Evolutionary conservation across 2,888 invertebrate species (phyloP), one percentile per base, ranked within the genome.

Genomic region (Neoitamus cyanurus): DNA sequence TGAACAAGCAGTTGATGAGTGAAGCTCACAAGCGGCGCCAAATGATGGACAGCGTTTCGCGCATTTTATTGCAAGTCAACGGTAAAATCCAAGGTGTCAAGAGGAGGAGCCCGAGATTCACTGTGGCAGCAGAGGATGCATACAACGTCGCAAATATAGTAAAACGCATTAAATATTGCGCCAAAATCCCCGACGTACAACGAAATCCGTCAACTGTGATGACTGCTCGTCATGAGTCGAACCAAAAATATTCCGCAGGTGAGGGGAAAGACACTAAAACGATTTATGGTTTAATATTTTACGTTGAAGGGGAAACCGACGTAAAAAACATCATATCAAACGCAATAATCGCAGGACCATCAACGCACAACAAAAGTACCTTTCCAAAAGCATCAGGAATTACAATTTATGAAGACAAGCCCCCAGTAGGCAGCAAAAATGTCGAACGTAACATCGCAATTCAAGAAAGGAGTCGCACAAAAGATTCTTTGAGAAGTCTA

Each of bases 331-430:
- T 31, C 15, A 72, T 15, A 73, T 73, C 73, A 34, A 37, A 73
- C 31, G 73, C 73, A 73, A 73, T 73, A 34, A 20, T 73, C 34
- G 31, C 73, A 25, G 20, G 25, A 25, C 20, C 75, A 37, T 42
- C 75, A 11, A 42, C 13, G 25, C 25, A 28, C 13, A 58, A 58
- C 58, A 13, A 30, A 73, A 73, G 15, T 75, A 42, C 11, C 25
- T 25, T 25, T 15, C 15, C 28, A 3, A 46, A 75, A n/a, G 20
- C 73, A 30, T 11, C 75, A 42, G 25, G 42, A 42, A 42, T 25
- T 34, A 75, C 75, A 42, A 75, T 75, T 42, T 75, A 42, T 75
- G 75, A 75, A 73, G 34, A 34, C 73, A 73, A 37, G 73, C 36
- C 73, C 15, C 36, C 13, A n/a, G 11, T 15, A 30, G n/a, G 13